phyloP scores from a whole-genome alignment of 2,888 invertebrate genomes.

The Heliconius sara region DNA sequence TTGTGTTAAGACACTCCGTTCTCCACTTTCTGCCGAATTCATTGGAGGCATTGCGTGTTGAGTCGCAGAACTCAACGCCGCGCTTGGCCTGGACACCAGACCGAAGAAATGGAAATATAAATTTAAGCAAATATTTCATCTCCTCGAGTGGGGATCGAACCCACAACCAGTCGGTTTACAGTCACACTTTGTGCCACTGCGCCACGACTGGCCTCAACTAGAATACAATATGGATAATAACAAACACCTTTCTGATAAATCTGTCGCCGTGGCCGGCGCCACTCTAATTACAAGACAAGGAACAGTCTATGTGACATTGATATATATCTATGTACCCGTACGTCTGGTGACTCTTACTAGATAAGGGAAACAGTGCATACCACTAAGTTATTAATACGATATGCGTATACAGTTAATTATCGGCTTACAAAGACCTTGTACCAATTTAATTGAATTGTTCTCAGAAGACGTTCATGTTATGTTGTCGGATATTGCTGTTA shows the following conservation, averaged over 20 bases:
- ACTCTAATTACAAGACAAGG: constrained; percentile 37
- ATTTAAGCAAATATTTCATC: no score
- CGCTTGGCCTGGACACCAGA: no score
- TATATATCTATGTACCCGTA: constrained; percentile 19
- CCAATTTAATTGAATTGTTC: constrained; percentile 25
- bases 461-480: not conserved
- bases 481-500: not conserved
- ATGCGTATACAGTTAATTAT: constrained; percentile 27
- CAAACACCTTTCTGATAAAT: constrained; percentile 33
- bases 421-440: constrained; percentile 25
- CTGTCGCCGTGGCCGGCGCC: constrained; percentile 34
- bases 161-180: no score
- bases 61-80: no score
- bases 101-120: no score
- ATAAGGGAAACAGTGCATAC: constrained; percentile 38
- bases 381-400: constrained; percentile 23
- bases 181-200: no score
- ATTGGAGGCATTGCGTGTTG: no score
- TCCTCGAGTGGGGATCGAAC: no score
- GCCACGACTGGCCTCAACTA: not conserved
- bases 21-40: no score
- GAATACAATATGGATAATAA: not conserved
- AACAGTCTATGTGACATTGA: constrained; percentile 41
- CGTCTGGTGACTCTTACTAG: constrained; percentile 32
- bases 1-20: no score